Evolutionary conservation across 2,113 vertebrate species (phyloP).

Genomic region (Tylochromis polylepis): DNA sequence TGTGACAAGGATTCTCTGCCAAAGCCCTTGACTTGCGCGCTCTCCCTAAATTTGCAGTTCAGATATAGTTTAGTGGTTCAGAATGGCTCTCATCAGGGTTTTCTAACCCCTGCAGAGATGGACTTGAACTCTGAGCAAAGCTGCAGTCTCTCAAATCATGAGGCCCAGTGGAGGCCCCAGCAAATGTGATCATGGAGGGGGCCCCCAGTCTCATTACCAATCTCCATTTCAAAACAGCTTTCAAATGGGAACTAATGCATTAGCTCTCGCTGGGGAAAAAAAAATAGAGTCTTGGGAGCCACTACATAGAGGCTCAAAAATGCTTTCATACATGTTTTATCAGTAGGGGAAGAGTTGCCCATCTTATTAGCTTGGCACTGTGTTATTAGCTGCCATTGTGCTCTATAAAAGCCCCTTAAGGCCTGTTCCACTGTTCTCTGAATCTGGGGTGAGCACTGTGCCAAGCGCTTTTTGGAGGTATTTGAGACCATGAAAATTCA

Average conservation of each 20-base stretch:
- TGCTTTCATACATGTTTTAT: constrained; percentile 72
- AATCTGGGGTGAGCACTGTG: constrained; percentile 57
- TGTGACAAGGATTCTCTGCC: constrained; percentile 32
- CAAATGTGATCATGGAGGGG: constrained; percentile 63
- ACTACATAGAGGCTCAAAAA: constrained; percentile 51
- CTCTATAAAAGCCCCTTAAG: constrained; percentile 60
- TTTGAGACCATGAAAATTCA: constrained; percentile 69
- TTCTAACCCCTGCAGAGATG: constrained; percentile 51
- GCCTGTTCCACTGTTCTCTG: constrained; percentile 57
- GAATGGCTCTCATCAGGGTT: constrained; percentile 47
- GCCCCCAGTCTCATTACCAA: constrained; percentile 69
- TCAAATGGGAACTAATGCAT: constrained; percentile 75
- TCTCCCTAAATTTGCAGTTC: constrained; percentile 44
- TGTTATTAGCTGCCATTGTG: constrained; percentile 72
- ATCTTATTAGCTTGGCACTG: constrained; percentile 70
- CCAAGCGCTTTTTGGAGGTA: constrained; percentile 64
- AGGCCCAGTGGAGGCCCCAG: constrained; percentile 54
- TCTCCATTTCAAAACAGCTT: constrained; percentile 73
- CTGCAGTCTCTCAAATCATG: constrained; percentile 51
- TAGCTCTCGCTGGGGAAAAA: constrained; percentile 28
- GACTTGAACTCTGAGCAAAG: constrained; percentile 51
- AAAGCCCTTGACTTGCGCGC: constrained; percentile 52
- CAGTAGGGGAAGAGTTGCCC: constrained; percentile 55
- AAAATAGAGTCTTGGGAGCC: constrained; percentile 55
- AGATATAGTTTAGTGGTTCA: constrained; percentile 54